Conservation (phyloP, 1,140 invertebrate genomes). For the Artemia franciscana region DNA sequence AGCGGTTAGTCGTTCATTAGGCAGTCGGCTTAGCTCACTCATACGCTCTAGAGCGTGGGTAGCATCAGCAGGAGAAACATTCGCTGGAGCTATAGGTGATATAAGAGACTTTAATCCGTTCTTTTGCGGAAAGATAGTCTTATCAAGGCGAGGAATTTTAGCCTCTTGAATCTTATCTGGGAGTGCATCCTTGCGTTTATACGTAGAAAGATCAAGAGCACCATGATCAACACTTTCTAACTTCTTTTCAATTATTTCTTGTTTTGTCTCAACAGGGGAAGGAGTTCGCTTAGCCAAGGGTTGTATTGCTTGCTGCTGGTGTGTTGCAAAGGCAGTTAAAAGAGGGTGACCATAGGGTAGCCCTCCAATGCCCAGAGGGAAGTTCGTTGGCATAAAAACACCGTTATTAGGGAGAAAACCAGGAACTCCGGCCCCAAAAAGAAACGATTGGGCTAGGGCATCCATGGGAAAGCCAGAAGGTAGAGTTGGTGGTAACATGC, state of each 20-base stretch:
- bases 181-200: background rate
- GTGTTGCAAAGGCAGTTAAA: background rate
- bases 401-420: background rate
- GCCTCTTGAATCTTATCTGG: background rate
- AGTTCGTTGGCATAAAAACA: background rate
- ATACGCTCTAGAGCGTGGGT: constrained; percentile 72
- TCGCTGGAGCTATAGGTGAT: constrained; percentile 22
- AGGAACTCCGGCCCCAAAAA: background rate
- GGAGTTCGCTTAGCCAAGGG: background rate
- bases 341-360: background rate
- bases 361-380: background rate
- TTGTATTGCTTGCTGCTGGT: background rate
- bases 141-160: background rate
- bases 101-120: constrained; percentile 10
- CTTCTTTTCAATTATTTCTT: background rate
- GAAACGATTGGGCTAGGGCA: background rate
- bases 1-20: constrained; percentile 32
- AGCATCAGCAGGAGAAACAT: constrained; percentile 29
- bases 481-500: background rate
- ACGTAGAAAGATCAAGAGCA: background rate
- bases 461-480: background rate
- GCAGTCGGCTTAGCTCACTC: constrained; percentile 62
- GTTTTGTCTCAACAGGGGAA: background rate
- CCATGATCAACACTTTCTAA: background rate
- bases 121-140: constrained; percentile 12